Evolutionary conservation across 53 echinoderm and acorn worm species (phyloP).

Genomic region (Astropecten irregularis): DNA sequence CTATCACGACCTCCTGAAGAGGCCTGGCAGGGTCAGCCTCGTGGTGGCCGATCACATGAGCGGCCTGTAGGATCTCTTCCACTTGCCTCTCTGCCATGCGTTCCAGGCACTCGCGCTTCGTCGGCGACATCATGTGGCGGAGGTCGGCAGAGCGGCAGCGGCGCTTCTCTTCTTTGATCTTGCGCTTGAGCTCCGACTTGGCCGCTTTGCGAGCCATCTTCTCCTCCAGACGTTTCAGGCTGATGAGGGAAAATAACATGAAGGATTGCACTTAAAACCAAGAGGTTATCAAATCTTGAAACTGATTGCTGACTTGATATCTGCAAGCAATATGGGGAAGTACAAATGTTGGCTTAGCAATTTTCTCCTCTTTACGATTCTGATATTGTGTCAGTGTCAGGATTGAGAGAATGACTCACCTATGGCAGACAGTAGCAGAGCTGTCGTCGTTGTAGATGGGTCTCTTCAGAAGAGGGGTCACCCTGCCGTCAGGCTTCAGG

Average conservation of each 20-base stretch:
- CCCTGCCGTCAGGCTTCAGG: constrained; percentile 63
- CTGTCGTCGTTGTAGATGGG: constrained; percentile 78
- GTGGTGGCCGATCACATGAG: constrained; percentile 28
- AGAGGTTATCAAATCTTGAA: not conserved
- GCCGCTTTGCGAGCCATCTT: constrained; percentile 79
- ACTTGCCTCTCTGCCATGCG: constrained; percentile 71
- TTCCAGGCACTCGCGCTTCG: constrained; percentile 85
- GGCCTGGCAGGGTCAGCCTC: not conserved
- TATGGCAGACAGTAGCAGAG: constrained; percentile 49
- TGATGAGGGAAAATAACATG: not conserved
- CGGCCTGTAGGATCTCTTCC: constrained; percentile 68
- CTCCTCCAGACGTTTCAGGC: constrained; percentile 62
- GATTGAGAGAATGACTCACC: too few relatives aligned
- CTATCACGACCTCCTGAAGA: not conserved
- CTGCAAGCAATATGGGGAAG: too few relatives aligned
- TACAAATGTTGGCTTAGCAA: too few relatives aligned
- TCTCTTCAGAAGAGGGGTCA: constrained; percentile 67
- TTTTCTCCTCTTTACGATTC: too few relatives aligned
- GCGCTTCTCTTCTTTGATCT: constrained; percentile 78
- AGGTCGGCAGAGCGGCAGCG: constrained; percentile 55
- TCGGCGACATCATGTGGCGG: constrained; percentile 62
- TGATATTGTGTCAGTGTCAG: too few relatives aligned
- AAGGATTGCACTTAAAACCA: not conserved
- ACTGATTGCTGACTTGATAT: not conserved
- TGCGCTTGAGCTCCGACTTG: constrained; percentile 81